phyloP scores from a whole-genome alignment of 2,888 invertebrate species.

The Zootermopsis nevadensis region DNA sequence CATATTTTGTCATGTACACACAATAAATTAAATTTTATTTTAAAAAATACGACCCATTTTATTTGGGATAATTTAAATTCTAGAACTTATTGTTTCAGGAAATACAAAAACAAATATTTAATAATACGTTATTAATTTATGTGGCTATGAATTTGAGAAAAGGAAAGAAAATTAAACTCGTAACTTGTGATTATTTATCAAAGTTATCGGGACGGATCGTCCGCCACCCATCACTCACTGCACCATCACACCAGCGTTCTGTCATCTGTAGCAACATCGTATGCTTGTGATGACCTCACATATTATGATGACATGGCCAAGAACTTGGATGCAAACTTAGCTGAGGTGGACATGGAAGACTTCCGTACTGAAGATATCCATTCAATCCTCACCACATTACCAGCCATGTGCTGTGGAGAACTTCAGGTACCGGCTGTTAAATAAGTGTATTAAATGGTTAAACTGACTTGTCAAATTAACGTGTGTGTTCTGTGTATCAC shows the following conservation, averaged over 20 bases:
- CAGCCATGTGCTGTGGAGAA: slow-evolving; percentile 70
- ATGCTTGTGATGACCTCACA: slow-evolving; percentile 73
- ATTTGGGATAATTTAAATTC: too few relatives aligned
- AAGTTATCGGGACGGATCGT: slow-evolving; percentile 67
- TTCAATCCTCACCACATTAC: slow-evolving; percentile 82
- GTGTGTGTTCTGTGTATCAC: too few relatives aligned
- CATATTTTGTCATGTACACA: too few relatives aligned
- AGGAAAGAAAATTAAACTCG: not conserved
- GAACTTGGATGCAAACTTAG: slow-evolving; percentile 92
- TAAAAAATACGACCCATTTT: too few relatives aligned
- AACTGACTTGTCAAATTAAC: too few relatives aligned
- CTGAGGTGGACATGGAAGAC: slow-evolving; percentile 95
- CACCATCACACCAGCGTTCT: slow-evolving; percentile 81
- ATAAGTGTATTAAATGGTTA: too few relatives aligned
- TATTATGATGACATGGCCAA: slow-evolving; percentile 88
- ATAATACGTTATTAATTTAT: not conserved
- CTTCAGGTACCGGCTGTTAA: slow-evolving; percentile 57
- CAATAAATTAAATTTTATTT: too few relatives aligned
- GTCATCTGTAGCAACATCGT: slow-evolving; percentile 77
- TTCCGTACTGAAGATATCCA: slow-evolving; percentile 93
- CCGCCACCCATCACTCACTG: slow-evolving; percentile 42
- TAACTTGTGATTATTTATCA: slow-evolving; percentile 33
- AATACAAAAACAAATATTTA: too few relatives aligned
- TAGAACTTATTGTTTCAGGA: too few relatives aligned
- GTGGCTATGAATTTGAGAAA: not conserved